phyloP scores from a whole-genome alignment of 2,888 invertebrate species.

The Diaphora mendica region DNA sequence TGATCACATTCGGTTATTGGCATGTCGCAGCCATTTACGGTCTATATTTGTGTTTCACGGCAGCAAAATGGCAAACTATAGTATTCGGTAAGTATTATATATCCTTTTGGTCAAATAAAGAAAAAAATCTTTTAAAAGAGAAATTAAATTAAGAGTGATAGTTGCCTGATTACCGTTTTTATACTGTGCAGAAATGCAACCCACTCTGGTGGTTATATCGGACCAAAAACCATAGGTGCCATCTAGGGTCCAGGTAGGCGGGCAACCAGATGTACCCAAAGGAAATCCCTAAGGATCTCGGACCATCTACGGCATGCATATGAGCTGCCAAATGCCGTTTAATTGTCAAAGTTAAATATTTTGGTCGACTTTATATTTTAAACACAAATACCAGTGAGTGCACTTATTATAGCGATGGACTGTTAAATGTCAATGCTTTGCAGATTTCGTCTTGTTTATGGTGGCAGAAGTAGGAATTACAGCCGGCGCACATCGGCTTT shows the following conservation, averaged over 20 bases:
- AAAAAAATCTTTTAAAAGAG: too few relatives aligned
- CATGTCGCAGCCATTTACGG: constrained; percentile 62
- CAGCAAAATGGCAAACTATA: constrained; percentile 59
- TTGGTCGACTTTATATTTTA: neutral
- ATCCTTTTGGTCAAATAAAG: neutral
- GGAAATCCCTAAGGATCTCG: too few relatives aligned
- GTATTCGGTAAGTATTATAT: constrained; percentile 55
- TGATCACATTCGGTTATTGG: constrained; percentile 57
- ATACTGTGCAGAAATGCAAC: too few relatives aligned
- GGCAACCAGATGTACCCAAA: too few relatives aligned
- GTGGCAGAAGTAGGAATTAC: constrained; percentile 60
- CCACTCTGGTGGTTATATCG: too few relatives aligned
- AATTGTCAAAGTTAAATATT: neutral
- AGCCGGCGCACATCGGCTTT: constrained; percentile 63
- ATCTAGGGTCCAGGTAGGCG: too few relatives aligned
- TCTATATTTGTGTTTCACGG: constrained; percentile 57
- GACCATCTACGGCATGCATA: too few relatives aligned
- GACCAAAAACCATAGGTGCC: too few relatives aligned
- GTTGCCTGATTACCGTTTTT: too few relatives aligned
- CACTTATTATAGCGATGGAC: neutral
- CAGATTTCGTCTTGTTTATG: constrained; percentile 50
- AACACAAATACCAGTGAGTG: neutral
- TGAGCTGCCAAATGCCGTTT: too few relatives aligned
- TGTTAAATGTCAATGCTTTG: constrained; percentile 18
- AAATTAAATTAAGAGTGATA: too few relatives aligned